Base-by-base conservation (phyloP, 1,140 invertebrate genomes). In the Drosophila rhopaloa region DNA sequence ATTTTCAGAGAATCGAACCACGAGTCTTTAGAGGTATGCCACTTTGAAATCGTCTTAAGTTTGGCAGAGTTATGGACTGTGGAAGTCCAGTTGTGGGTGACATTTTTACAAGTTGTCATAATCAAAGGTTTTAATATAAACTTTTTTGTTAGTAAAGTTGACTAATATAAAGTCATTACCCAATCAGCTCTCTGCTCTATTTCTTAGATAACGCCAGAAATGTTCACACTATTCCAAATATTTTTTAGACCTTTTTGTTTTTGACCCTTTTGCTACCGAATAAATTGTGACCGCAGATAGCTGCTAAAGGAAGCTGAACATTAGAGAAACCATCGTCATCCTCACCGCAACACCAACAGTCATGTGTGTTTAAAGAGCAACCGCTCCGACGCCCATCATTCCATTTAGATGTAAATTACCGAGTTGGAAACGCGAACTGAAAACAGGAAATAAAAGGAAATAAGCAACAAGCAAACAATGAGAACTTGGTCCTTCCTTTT, bases 371-470 rank as follows among this genome's bases (percentile, higher is more conserved):
- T 67, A 58, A 83, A 68, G 46, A 67, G 65, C 71, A 48, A 46
- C 44, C 57, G 68, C 67, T 70, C 73, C 53, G 61, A 77, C 72
- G 73, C 77, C 77, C 73, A 71, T 70, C 76, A 71, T 76, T 59
- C 63, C 77, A 78, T 81, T 84, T 85, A 65, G 70, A 82, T 82
- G 79, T 76, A 82, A 63, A 80, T 75, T 75, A 80, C 76, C 54
- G 47, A 71, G 48, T 35, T 68, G 67, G 51, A 57, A 70, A 57
- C 67, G 67, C 65, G 67, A 67, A 48, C 50, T 50, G 43, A 55
- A 73, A 60, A 50, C 47, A 63, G 77, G 60, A 78, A 85, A 85
- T 71, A 81, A 71, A 78, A 70, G 81, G 62, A 85, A 85, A 85
- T 77, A 77, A 76, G 74, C 74, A 77, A 70, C 62, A 76, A 74